phyloP scores from a whole-genome alignment of 2,797 vertebrate species.

The Lepus townsendii region DNA sequence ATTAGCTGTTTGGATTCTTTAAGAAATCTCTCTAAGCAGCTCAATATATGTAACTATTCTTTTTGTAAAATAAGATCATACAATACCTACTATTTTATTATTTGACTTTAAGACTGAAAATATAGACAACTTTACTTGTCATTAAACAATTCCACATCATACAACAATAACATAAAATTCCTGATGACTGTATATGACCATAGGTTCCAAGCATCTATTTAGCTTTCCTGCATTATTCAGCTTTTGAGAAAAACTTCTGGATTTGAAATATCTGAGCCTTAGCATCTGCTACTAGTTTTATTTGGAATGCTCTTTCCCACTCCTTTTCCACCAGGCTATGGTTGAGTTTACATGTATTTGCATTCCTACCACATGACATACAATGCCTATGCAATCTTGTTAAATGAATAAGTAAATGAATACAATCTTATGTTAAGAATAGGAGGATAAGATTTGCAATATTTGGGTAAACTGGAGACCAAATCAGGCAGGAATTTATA shows the following conservation, averaged over 20 bases:
- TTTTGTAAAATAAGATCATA: slow-evolving; percentile 18
- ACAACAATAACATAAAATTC: neutral
- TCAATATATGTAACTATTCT: neutral
- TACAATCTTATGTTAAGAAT: neutral
- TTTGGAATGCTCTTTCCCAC: neutral
- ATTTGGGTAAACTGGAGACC: neutral
- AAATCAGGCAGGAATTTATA: neutral
- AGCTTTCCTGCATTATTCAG: neutral
- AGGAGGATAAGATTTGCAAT: neutral
- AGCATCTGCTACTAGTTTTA: neutral
- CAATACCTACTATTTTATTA: neutral
- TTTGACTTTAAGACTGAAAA: neutral
- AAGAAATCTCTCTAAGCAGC: neutral
- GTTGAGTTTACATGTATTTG: neutral
- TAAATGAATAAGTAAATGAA: slow-evolving; percentile 10
- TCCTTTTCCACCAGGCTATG: neutral
- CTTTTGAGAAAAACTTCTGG: neutral
- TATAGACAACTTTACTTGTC: neutral
- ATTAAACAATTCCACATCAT: neutral
- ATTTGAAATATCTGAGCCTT: neutral
- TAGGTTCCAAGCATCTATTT: neutral
- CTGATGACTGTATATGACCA: neutral
- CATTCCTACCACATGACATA: neutral
- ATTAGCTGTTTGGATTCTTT: neutral
- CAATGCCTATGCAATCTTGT: neutral